Evolutionary conservation across 2,888 invertebrate species (phyloP), one percentile per base, ranked within the genome.

Genomic region (Drosophila bunnanda): DNA sequence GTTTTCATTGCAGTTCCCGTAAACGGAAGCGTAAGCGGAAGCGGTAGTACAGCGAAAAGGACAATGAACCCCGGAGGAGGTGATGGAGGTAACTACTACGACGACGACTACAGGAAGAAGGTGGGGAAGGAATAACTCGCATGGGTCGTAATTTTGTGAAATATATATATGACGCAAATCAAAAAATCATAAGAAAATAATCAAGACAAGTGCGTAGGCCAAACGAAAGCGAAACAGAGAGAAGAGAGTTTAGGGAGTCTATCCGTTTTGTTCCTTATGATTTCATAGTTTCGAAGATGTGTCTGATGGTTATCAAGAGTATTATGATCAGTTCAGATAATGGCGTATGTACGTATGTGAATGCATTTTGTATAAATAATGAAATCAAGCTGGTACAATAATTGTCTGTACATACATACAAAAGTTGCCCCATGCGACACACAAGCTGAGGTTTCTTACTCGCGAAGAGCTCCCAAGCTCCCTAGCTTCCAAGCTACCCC

Each of bases 1-100:
- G 9, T 2, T n/a, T 20, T 36, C 4, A 13, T 66, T 78, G 32
- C 76, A 90, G 91, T 91, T 90, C 77, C 91, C 91, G 76, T 90
- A 91, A 89, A 17, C 39, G 59, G n/a, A 91, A 87, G 39, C 58
- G 57, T 28, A 55, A 55, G 39, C 58, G 57, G 38, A 55, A 55
- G 20, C 59, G 59, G 30, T 41, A 60, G 22, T 28, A 17, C 61
- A 41, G 15, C 13, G 61, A 60, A 52, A 15, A 50, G 30, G 20
- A 53, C 39, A 50, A 55, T 52, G 50, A 52, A 22, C 32, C 32
- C 50, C 10, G 50, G 15, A 50, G 48, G 46, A 48, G 17, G 44
- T 25, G 44, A 25, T 15, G 43, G 28, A 50, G 48, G 48, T 50
- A 30, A 50, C 48, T 34, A 34, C 50, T 32, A 52, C 50, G 20